phyloP scores from a whole-genome alignment of 2,888 invertebrate genomes.

The Luperina testacea region DNA sequence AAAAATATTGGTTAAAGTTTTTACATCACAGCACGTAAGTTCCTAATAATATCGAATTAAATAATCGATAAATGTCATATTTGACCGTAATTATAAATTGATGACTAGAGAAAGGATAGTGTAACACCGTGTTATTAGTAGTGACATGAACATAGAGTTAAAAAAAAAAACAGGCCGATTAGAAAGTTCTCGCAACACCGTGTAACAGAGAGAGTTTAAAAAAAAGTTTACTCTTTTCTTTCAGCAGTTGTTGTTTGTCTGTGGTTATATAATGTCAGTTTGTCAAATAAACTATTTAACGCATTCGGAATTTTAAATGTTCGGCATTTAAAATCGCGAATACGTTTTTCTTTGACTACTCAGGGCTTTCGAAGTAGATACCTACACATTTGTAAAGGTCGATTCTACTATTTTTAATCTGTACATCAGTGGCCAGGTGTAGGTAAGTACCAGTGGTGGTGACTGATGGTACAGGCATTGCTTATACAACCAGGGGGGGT shows the following conservation, averaged over 20 bases:
- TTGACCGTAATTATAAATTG: constrained; percentile 13
- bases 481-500: not conserved
- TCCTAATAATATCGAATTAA: not conserved
- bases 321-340: constrained; percentile 30
- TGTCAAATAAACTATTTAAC: constrained; percentile 21
- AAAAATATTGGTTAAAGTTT: not conserved
- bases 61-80: constrained; percentile 17
- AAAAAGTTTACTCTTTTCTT: constrained; percentile 29
- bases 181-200: constrained; percentile 58
- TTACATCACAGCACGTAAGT: not conserved
- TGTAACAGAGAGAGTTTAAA: constrained; percentile 32
- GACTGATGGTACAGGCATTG: not conserved
- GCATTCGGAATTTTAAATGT: not conserved
- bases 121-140: constrained; percentile 11
- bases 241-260: constrained; percentile 40
- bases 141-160: not conserved
- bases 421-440: too few relatives aligned
- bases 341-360: constrained; percentile 4
- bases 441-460: not conserved
- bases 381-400: not conserved
- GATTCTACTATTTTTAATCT: not conserved
- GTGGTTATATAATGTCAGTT: constrained; percentile 45
- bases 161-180: constrained; percentile 40
- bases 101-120: constrained; percentile 23
- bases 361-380: not conserved